Percentiles rank a stretch among this genome's conserved stretches.
phyloP scores from a whole-genome alignment of 1,140 invertebrate species.

The Thereuonema tuberculata region DNA sequence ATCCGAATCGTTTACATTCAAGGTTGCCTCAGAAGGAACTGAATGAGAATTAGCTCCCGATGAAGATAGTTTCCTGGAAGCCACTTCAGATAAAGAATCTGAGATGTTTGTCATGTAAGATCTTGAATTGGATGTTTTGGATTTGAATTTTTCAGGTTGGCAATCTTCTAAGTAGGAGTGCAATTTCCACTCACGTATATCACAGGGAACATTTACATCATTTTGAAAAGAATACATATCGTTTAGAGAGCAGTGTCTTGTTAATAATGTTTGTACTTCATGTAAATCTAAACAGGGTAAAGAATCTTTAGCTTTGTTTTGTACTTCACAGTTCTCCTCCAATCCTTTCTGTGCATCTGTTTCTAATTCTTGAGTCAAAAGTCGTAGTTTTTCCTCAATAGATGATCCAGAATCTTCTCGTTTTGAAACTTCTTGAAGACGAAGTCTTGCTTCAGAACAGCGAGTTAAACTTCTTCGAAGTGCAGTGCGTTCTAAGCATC shows the following conservation, averaged over 20 bases:
- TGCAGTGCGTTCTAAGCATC: not conserved
- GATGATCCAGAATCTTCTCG: not conserved
- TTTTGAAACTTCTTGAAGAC: not conserved
- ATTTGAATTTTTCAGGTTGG: not conserved
- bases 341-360: conserved; percentile 3
- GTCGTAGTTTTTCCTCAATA: not conserved
- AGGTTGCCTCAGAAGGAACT: conserved; percentile 10
- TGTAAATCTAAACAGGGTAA: conserved; percentile 3
- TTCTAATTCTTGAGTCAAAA: conserved; percentile 5
- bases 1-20: conserved; percentile 38
- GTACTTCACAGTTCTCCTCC: conserved; percentile 6
- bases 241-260: no score
- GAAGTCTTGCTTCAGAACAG: not conserved
- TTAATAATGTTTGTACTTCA: conserved; percentile 12
- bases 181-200: conserved; percentile 22
- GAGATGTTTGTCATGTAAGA: no score
- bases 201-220: conserved; percentile 19
- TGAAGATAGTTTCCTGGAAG: conserved; percentile 14
- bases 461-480: not conserved
- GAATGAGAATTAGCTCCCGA: conserved; percentile 17
- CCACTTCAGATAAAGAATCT: not conserved
- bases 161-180: conserved; percentile 10
- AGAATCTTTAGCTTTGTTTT: not conserved
- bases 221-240: conserved; percentile 17
- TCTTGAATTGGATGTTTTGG: no score